These are phyloP conservation scores for Brachyptera risi DNA, from an alignment of 2,888 invertebrate species.

Conservation along the genomic window DNA sequence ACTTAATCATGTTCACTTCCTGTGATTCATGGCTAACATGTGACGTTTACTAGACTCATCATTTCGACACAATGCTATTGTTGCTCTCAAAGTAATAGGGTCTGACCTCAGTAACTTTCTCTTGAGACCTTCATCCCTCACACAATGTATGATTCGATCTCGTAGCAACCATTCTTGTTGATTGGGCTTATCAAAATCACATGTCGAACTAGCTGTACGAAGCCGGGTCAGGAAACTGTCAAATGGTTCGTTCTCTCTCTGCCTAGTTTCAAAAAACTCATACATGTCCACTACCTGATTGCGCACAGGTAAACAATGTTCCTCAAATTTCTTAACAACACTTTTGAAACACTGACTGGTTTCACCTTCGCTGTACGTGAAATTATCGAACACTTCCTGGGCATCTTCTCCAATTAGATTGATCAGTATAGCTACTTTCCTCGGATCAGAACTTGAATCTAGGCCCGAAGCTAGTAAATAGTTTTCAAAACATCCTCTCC, in stretches of 20 bases:
- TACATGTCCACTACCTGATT: background rate
- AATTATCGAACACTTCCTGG: background rate
- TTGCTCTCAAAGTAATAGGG: background rate
- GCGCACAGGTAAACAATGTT: background rate
- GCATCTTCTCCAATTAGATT: slow-evolving; percentile 7
- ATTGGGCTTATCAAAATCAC: background rate
- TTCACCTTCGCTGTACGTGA: background rate
- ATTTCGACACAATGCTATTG: background rate
- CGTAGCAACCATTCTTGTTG: background rate
- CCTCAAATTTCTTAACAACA: background rate
- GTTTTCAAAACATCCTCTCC: background rate
- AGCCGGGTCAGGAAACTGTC: slow-evolving; percentile 1
- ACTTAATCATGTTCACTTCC: background rate
- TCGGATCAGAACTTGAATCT: background rate
- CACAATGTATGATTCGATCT: background rate
- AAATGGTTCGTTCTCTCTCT: slow-evolving; percentile 2
- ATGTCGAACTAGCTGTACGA: background rate
- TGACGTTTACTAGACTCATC: background rate
- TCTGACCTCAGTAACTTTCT: background rate
- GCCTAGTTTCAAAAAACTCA: background rate
- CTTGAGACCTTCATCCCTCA: background rate
- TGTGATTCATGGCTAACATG: background rate
- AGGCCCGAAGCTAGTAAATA: background rate
- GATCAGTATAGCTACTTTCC: background rate
- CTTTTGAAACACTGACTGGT: background rate